Percentiles rank a stretch among this genome's conserved stretches.
These are phyloP conservation scores for Heliconius hermathena DNA, from an alignment of 1,140 invertebrate genomes.

Conservation along the genomic window DNA sequence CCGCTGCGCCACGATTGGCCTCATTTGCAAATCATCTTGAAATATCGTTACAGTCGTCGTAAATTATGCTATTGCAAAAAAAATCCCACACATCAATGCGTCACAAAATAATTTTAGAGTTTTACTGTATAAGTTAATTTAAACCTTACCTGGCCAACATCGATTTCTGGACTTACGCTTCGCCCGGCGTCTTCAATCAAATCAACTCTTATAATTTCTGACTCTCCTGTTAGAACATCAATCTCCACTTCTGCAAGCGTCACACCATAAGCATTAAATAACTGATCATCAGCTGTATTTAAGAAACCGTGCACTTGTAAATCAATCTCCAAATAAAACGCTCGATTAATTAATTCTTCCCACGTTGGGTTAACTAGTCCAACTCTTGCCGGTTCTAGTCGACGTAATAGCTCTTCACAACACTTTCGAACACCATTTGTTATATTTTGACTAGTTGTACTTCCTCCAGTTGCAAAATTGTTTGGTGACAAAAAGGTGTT, in stretches of 20 bases:
- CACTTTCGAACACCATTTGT: conserved; percentile 48
- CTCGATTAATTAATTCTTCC: conserved; percentile 83
- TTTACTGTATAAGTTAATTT: too few relatives aligned
- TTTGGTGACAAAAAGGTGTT: conserved; percentile 84
- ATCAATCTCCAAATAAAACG: conserved; percentile 82
- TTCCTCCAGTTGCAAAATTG: conserved; percentile 83
- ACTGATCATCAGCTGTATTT: conserved; percentile 68
- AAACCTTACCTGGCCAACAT: conserved; percentile 87
- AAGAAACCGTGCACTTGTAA: conserved; percentile 84
- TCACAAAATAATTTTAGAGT: too few relatives aligned
- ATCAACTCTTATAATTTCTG: conserved; percentile 86
- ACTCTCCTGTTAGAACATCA: conserved; percentile 89
- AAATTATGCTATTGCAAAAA: too few relatives aligned
- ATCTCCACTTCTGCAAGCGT: conserved; percentile 87
- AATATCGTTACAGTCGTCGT: too few relatives aligned
- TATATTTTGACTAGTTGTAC: conserved; percentile 62
- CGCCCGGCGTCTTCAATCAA: conserved; percentile 88
- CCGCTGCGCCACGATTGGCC: too few relatives aligned
- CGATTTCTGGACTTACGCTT: conserved; percentile 88
- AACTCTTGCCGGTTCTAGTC: conserved; percentile 83
- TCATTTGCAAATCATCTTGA: too few relatives aligned
- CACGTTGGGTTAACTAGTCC: conserved; percentile 83
- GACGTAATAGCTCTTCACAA: conserved; percentile 74
- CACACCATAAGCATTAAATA: conserved; percentile 84
- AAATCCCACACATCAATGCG: too few relatives aligned